Evolutionary conservation across 2,888 invertebrate species (phyloP).

Genomic region (Apomyelois bistriatella): DNA sequence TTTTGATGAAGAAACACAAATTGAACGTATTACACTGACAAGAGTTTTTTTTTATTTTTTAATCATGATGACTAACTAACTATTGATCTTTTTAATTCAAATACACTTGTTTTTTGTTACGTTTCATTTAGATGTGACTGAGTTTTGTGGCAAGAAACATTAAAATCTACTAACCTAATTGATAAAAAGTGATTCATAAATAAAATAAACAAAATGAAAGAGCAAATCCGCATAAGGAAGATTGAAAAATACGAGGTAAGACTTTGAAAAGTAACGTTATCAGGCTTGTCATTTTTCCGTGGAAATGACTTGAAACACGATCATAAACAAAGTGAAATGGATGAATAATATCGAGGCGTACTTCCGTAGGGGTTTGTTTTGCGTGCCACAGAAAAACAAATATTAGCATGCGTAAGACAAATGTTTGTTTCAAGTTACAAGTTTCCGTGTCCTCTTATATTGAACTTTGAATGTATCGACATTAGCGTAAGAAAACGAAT

Average conservation of each 20-base stretch:
- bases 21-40: no score
- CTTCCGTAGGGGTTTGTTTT: background rate
- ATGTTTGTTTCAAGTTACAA: conserved; percentile 9
- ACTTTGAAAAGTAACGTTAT: conserved; percentile 4
- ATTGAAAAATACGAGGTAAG: background rate
- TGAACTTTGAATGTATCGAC: background rate
- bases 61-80: no score
- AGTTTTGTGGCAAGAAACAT: no score
- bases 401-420: conserved; percentile 13
- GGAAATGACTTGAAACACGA: conserved; percentile 4
- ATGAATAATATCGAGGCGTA: conserved; percentile 10
- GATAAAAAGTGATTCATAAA: no score
- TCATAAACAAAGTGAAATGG: conserved; percentile 12
- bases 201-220: background rate
- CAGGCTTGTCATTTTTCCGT: conserved; percentile 3
- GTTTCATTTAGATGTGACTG: no score
- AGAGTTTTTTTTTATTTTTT: no score
- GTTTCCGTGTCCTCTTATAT: background rate
- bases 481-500: background rate
- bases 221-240: background rate
- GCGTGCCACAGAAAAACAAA: conserved; percentile 7
- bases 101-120: no score
- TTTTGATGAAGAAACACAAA: no score
- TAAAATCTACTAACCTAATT: no score
- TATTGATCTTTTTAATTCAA: no score